A percentile compares a stretch with the other conserved stretches of the same genome.
phyloP scores from a whole-genome alignment of 1,140 invertebrate genomes.

The Zophobas morio region DNA sequence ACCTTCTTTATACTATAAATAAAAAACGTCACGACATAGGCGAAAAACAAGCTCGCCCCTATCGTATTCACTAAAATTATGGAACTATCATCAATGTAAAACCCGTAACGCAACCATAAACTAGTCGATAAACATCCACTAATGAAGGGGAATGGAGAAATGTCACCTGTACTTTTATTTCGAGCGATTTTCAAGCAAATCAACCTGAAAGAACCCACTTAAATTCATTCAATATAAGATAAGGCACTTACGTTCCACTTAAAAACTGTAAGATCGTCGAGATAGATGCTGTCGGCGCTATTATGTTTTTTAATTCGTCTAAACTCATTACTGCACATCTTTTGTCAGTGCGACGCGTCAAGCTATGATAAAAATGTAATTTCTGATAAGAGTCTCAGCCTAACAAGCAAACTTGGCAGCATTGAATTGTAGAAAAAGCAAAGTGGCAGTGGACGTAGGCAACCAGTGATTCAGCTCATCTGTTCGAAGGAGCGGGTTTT shows the following conservation, averaged over 20 bases:
- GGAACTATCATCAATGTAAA: conserved; percentile 76
- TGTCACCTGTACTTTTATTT: conserved; percentile 78
- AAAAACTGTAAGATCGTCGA: conserved; percentile 80
- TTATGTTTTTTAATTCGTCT: conserved; percentile 67
- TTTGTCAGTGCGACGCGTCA: neutral
- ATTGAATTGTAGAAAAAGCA: too few relatives aligned
- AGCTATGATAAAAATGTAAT: neutral
- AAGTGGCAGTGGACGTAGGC: too few relatives aligned
- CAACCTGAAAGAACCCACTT: conserved; percentile 70
- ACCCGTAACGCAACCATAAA: conserved; percentile 80
- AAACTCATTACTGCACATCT: conserved; percentile 56
- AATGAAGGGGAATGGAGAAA: conserved; percentile 81
- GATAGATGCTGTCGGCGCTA: conserved; percentile 76
- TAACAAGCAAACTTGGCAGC: too few relatives aligned
- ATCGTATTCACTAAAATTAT: conserved; percentile 80
- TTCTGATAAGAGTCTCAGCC: neutral
- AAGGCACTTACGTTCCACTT: conserved; percentile 75
- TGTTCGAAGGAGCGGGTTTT: too few relatives aligned
- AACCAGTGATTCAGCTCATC: too few relatives aligned
- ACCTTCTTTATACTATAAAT: conserved; percentile 76
- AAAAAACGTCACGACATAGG: conserved; percentile 76
- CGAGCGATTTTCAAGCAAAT: conserved; percentile 78
- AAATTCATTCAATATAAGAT: conserved; percentile 52
- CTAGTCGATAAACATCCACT: conserved; percentile 81
- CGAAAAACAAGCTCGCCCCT: conserved; percentile 76